These are phyloP conservation scores for Drosophila prosaltans DNA, from an alignment of 1,140 invertebrate genomes.

Conservation along the genomic window DNA sequence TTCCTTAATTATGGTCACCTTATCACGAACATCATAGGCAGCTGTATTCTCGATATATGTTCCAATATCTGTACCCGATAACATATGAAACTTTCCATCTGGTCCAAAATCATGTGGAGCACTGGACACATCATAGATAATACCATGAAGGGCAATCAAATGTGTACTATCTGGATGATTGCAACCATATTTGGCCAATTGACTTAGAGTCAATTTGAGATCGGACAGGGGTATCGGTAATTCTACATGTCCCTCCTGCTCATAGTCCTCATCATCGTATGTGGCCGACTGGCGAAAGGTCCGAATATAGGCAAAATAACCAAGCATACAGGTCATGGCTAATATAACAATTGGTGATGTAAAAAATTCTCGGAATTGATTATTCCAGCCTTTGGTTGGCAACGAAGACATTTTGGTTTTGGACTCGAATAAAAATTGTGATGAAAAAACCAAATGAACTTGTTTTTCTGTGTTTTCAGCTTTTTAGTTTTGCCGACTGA, in stretches of 20 bases:
- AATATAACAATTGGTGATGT: conserved; percentile 40
- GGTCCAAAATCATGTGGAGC: conserved; percentile 52
- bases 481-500: not conserved
- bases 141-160: conserved; percentile 34
- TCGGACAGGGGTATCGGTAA: conserved; percentile 18
- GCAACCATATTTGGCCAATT: conserved; percentile 28
- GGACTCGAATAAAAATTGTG: not conserved
- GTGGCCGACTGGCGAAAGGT: conserved; percentile 8
- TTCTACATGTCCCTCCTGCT: conserved; percentile 9
- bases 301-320: conserved; percentile 26
- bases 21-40: not conserved
- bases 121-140: conserved; percentile 55
- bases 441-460: not conserved
- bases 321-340: conserved; percentile 25
- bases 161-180: conserved; percentile 18
- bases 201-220: not conserved
- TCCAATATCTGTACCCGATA: conserved; percentile 46
- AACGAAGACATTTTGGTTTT: conserved; percentile 30
- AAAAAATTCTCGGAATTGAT: conserved; percentile 30
- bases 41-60: conserved; percentile 11
- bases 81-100: not conserved
- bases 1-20: not conserved
- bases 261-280: conserved; percentile 60
- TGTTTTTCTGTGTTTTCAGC: not conserved
- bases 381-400: conserved; percentile 21